Percentiles rank a stretch among this genome's conserved stretches.
phyloP scores from a whole-genome alignment of 2,113 vertebrate genomes.

The Hemiscyllium ocellatum region DNA sequence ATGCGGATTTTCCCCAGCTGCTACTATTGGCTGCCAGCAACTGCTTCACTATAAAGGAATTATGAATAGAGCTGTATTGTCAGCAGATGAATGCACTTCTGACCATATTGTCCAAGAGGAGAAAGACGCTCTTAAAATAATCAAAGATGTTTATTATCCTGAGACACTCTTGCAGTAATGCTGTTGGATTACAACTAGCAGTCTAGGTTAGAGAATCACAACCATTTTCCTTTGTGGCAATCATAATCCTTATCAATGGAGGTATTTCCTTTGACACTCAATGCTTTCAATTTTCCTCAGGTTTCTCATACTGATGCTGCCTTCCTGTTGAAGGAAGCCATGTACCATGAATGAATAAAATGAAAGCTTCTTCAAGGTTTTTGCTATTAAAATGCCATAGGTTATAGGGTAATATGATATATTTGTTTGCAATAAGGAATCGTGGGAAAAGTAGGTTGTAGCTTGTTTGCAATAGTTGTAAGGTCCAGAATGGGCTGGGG shows the following conservation, averaged over 20 bases:
- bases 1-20: neutral
- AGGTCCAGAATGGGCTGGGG: no score
- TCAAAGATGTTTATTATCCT: neutral
- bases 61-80: neutral
- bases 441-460: neutral
- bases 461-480: neutral
- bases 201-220: neutral
- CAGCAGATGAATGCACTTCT: neutral
- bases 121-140: neutral
- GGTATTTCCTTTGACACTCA: neutral
- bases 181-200: no score
- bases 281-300: neutral
- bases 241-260: neutral
- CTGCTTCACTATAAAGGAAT: neutral
- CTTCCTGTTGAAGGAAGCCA: neutral
- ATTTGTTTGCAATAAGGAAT: neutral
- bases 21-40: neutral
- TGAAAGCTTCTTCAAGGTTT: neutral
- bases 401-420: neutral
- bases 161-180: neutral
- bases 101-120: neutral
- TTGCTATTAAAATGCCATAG: neutral
- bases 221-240: neutral
- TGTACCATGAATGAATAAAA: neutral
- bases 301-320: neutral